Evolutionary conservation across 2,797 vertebrate species (phyloP), one percentile per base, ranked within the genome.

Genomic region (Sebastes minor): DNA sequence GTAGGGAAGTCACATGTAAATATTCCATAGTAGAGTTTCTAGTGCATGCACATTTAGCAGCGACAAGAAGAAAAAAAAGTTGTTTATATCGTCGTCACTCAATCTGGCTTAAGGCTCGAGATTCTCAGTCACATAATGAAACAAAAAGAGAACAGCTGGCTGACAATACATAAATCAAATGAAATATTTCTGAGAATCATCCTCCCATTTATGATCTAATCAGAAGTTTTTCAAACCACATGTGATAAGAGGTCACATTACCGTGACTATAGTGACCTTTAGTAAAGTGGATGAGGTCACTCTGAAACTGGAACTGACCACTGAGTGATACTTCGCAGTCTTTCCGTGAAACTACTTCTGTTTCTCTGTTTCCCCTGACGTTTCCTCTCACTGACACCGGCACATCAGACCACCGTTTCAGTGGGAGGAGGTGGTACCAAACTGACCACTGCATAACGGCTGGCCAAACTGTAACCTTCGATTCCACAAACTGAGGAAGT

Each of bases 241-340:
- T 22, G 33, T 0, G 2, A 32, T 30, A n/a, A 27, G 12, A 56
- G 56, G 59, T 78, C 14, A 35, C 4, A 10, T 13, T 32, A 59
- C 33, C 20, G 38, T 20, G 68, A 85, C 66, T 82, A 22, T 11
- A 9, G 22, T 73, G 83, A 87, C 91, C 79, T 89, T 84, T 83
- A 63, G 63, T 35, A 16, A 49, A 38, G 56, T 68, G 9, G n/a
- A 85, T 90, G 83, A 89, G 71, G 81, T 91, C 87, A 91, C 52
- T 67, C 22, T 87, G 88, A 90, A 91, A 92, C 75, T 88, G 84
- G 86, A 93, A 93, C 70, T 90, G 87, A 83, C 89, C 88, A 80
- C 60, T 70, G 71, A 71, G 64, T 78, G 81, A 82, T 73, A 83
- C 80, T 82, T 81, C 53, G 80, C 70, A 35, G 68, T 28, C 66